Conservation (phyloP, 2,797 vertebrate genomes). For the Phalloptychus januarius region DNA sequence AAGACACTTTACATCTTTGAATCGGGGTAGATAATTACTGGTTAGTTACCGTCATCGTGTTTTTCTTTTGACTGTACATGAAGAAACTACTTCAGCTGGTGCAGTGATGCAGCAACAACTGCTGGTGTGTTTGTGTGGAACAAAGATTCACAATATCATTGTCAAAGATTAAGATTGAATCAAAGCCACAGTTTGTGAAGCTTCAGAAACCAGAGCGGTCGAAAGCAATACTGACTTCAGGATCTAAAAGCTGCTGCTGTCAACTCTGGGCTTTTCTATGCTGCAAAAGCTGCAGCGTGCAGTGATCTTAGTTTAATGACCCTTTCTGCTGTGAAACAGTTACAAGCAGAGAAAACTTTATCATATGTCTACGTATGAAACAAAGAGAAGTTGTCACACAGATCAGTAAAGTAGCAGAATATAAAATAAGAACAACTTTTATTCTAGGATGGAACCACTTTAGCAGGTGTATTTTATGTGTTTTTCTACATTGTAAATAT, state of each 20-base stretch:
- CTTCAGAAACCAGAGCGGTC: background rate
- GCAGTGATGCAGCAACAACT: conserved; percentile 41
- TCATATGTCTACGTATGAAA: background rate
- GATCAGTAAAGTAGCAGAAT: background rate
- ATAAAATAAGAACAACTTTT: background rate
- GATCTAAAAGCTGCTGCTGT: background rate
- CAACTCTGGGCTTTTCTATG: background rate
- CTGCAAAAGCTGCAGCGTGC: background rate
- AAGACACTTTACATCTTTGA: background rate
- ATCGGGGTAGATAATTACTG: background rate
- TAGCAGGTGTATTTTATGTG: background rate
- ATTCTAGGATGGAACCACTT: background rate
- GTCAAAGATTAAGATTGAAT: conserved; percentile 21
- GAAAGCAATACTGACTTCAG: background rate
- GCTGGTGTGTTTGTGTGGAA: conserved; percentile 24
- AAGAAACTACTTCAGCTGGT: conserved; percentile 16
- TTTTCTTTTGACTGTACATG: conserved; percentile 1
- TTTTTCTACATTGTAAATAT: background rate
- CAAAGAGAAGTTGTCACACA: background rate
- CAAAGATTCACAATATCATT: conserved; percentile 27
- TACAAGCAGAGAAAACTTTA: background rate
- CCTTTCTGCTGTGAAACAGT: background rate
- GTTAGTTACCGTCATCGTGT: background rate
- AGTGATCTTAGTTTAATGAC: background rate
- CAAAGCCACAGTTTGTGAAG: background rate